A percentile compares a stretch with the other conserved stretches of the same genome.
Conservation (phyloP, 2,888 invertebrate genomes). For the Lepidochitona cinerea region DNA sequence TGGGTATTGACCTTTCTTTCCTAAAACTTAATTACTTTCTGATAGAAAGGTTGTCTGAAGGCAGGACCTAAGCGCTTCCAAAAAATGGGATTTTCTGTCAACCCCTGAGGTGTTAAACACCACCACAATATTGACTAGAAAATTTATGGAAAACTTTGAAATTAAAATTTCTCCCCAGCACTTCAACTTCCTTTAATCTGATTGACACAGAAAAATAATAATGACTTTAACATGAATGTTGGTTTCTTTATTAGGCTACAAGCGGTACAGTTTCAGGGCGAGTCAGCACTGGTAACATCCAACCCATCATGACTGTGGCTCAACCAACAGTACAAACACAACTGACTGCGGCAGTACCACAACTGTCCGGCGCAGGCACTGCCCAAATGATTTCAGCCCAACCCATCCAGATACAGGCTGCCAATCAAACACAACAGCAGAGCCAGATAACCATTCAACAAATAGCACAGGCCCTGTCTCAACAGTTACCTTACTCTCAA, state of each 20-base stretch:
- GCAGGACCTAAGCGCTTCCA: too few relatives aligned
- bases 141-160: too few relatives aligned
- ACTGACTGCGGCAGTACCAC: background rate
- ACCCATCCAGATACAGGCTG: slow-evolving; percentile 6
- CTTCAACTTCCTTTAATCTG: too few relatives aligned
- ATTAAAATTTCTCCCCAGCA: too few relatives aligned
- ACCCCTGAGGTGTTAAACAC: too few relatives aligned
- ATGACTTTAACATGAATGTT: too few relatives aligned
- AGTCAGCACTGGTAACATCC: background rate
- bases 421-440: background rate
- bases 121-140: too few relatives aligned
- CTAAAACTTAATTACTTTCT: too few relatives aligned
- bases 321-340: background rate
- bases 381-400: background rate
- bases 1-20: too few relatives aligned
- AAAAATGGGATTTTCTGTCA: too few relatives aligned
- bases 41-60: too few relatives aligned
- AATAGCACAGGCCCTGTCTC: background rate
- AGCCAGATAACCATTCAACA: background rate
- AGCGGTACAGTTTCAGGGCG: background rate
- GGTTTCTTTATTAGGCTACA: background rate
- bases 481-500: slow-evolving; percentile 4
- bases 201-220: too few relatives aligned
- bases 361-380: background rate
- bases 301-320: background rate